A percentile compares a stretch with the other conserved stretches of the same genome.
These are phyloP conservation scores for Glareola pratincola DNA, from an alignment of 2,113 vertebrate species.

Conservation along the genomic window DNA sequence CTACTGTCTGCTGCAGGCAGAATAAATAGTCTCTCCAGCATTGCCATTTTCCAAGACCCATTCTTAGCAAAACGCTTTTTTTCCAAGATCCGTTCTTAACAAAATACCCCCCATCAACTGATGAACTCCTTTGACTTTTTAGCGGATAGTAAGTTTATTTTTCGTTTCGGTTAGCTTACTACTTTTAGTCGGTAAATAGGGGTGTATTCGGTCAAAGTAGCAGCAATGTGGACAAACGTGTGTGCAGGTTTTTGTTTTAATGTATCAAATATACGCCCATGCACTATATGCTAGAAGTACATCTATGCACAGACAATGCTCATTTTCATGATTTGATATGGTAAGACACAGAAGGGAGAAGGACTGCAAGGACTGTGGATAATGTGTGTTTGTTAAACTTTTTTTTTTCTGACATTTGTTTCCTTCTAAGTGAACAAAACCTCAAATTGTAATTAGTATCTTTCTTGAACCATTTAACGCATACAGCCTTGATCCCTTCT, in stretches of 20 bases:
- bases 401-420: background rate
- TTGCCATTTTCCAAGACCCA: background rate
- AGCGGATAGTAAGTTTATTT: background rate
- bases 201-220: background rate
- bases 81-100: background rate
- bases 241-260: background rate
- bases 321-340: background rate
- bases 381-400: background rate
- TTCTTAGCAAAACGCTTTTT: background rate
- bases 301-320: background rate
- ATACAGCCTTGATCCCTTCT: background rate
- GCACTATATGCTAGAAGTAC: background rate
- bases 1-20: background rate
- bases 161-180: background rate
- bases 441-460: background rate
- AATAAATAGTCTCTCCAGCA: background rate
- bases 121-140: background rate
- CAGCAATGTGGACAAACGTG: background rate
- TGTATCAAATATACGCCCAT: background rate
- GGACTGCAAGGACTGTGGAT: background rate
- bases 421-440: background rate
- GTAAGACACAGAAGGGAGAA: background rate
- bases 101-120: background rate
- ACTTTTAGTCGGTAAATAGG: background rate
- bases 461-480: background rate